Base-by-base conservation (phyloP, 2,113 vertebrate genomes). In the Eira barbara region DNA sequence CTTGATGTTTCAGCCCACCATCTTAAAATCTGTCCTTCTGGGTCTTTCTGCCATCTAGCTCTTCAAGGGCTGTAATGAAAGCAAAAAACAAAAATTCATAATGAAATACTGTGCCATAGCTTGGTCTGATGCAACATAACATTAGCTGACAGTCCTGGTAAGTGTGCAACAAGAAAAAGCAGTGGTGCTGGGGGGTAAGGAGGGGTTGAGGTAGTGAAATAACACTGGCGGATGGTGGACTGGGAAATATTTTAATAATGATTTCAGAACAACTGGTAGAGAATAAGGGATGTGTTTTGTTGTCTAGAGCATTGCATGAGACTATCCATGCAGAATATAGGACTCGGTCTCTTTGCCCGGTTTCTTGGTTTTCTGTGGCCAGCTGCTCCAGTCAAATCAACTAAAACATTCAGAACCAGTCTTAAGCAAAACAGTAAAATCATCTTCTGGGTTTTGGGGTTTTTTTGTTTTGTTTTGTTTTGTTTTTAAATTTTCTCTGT, bases 321-420 rank as follows among this genome's bases (percentile, higher is more conserved):
- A 80, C 8, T 69, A 61, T 65, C 27, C 7, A 39, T 9, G 31
- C 3, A 80, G 52, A 88, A 57, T 59, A 21, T 9, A 76, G 21
- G 61, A 1, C 5, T 95, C 12, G 1, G 3, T 49, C 73, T 80
- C 89, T 89, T 93, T 80, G 42, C 42, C 47, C 59, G 12, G 20
- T 79, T 91, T 71, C 55, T 86, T 83, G 14, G 65, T 73, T 96
- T 83, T 81, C 84, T 73, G 52, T 45, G 55, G 74, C 74, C 21
- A 65, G 31, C 73, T 96, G 39, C 29, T 95, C n/a, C 5, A 21
- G 59, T 29, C 36, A 94, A 69, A 73, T 95, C 45, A 52, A 14
- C 59, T 59, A 91, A 55, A 94, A 74, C 36, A 94, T 74, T 90
- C 31, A 94, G 29, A 71, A 12, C 27, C 39, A 80, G 7, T n/a